Evolutionary conservation across 1,140 invertebrate species (phyloP), one percentile per base, ranked within the genome.

Genomic region (Micrasema minimum): DNA sequence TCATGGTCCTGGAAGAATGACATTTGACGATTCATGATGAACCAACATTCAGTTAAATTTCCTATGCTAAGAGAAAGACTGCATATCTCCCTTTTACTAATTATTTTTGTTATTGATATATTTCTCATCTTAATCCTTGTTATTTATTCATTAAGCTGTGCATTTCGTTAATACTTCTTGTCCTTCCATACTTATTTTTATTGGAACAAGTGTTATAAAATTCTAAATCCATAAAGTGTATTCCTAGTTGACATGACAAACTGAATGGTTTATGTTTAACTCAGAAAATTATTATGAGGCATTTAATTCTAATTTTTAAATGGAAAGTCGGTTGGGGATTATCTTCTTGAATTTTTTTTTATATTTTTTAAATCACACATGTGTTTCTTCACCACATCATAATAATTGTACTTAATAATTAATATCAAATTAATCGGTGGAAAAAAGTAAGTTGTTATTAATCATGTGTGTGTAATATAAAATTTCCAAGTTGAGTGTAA

Each of bases 1-100:
- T 75, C 90, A 93, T 80, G 92, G 92, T 1, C 85, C 90, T 4
- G 90, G 90, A 0, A 82, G 92, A 74, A 91, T 94, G 83, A 92
- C 91, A 22, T 93, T 93, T 82, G 92, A 93, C 78, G 92, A 93
- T 79, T 91, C 86, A 72, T 89, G 84, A 86, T 79, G 16, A 38
- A 16, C 14, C 6, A 18, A 16, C 5, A 11, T 11, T 14, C 7
- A 7, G 51, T 46, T n/a, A 22, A 23, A 11, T 41, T 20, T 22
- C 18, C 18, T 38, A 59, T 59, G 6, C 11, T 59, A 11, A 16
- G 37, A 59, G 55, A 59, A 59, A 59, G 55, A 59, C 55, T 59
- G 55, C 55, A 59, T 59, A 59, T 59, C 55, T 59, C 18, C 22
- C 18, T 11, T 35, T 59, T 20, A 37, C 20, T 59, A 12, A 12